Conservation (phyloP, 2,113 vertebrate genomes). For the Vombatus ursinus region DNA sequence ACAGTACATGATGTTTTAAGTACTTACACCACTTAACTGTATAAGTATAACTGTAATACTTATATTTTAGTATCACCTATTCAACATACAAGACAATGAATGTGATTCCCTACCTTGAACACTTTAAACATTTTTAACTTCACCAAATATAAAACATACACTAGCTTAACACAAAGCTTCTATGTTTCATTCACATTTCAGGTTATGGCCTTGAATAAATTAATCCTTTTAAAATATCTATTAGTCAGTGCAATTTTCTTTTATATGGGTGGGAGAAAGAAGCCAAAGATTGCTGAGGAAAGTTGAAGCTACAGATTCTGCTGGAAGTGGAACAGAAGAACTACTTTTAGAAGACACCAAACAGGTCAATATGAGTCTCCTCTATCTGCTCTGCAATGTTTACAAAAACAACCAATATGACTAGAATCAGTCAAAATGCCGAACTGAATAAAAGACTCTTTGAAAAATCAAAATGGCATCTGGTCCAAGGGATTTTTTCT, state of each 20-base stretch:
- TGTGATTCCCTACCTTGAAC: neutral
- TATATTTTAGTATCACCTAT: neutral
- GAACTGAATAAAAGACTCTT: neutral
- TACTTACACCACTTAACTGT: neutral
- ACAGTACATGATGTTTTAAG: neutral
- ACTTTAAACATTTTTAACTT: neutral
- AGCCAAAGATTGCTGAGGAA: neutral
- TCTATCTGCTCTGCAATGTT: neutral
- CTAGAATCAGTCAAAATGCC: neutral
- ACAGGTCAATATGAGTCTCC: neutral
- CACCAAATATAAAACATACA: neutral
- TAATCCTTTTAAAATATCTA: neutral
- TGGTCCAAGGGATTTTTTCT: neutral
- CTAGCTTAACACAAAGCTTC: neutral
- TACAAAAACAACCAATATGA: neutral
- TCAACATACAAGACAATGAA: neutral
- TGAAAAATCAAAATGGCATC: neutral
- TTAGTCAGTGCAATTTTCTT: neutral
- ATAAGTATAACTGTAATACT: neutral
- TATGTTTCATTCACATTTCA: neutral
- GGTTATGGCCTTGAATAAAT: neutral
- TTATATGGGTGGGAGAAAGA: neutral
- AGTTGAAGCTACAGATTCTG: neutral
- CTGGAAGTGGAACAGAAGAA: neutral
- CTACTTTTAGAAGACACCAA: neutral